These are phyloP conservation scores for Vanessa cardui DNA, from an alignment of 2,888 invertebrate genomes.

Conservation along the genomic window DNA sequence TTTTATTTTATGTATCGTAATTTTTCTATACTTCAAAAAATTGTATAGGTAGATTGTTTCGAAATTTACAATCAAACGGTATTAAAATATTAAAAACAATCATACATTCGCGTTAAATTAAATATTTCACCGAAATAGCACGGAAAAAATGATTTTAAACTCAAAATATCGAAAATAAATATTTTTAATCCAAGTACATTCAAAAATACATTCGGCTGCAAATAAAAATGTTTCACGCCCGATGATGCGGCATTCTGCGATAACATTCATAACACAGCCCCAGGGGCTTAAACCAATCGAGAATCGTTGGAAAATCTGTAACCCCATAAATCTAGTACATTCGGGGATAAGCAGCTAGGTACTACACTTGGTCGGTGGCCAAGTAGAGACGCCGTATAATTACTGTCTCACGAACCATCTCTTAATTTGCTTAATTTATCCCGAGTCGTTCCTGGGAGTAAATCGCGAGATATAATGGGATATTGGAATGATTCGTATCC, in stretches of 20 bases:
- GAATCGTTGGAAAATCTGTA: conserved; percentile 60
- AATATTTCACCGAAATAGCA: not conserved
- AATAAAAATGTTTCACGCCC: conserved; percentile 47
- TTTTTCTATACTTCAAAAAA: not conserved
- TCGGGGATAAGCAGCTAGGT: conserved; percentile 45
- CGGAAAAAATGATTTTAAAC: not conserved
- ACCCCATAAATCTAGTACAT: conserved; percentile 55
- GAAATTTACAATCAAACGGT: not conserved
- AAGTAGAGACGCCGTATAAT: conserved; percentile 74
- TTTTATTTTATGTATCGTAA: conserved; percentile 1
- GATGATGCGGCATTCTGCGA: conserved; percentile 53
- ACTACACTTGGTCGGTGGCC: conserved; percentile 67
- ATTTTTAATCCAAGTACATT: conserved; percentile 36
- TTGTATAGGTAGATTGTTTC: not conserved
- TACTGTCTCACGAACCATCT: conserved; percentile 74
- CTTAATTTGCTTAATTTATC: conserved; percentile 81
- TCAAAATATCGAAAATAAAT: conserved; percentile 3
- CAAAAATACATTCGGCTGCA: conserved; percentile 40
- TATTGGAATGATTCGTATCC: conserved; percentile 77
- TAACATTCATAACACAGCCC: conserved; percentile 66
- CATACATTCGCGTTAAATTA: not conserved
- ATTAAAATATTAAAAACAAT: not conserved
- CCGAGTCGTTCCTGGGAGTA: conserved; percentile 65
- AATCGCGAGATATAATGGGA: conserved; percentile 76
- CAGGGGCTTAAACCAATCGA: conserved; percentile 61